phyloP scores from a whole-genome alignment of 1,140 invertebrate genomes.

The Lucilia cuprina region DNA sequence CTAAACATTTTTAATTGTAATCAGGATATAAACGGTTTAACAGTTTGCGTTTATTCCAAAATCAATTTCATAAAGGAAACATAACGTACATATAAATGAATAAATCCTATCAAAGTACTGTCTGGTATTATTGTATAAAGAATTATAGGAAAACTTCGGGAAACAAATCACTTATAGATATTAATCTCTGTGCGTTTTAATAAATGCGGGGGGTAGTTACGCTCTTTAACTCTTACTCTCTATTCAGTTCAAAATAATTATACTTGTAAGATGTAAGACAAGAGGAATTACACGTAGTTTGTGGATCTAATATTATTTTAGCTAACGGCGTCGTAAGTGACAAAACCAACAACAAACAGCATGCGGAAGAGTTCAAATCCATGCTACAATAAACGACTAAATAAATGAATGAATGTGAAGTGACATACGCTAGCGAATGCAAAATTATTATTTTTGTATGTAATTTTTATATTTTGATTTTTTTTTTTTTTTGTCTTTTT shows the following conservation, averaged over 20 bases:
- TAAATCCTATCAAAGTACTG: no score
- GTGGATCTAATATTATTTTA: not conserved
- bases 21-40: no score
- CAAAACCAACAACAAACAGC: slow-evolving; percentile 3
- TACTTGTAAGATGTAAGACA: not conserved
- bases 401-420: not conserved
- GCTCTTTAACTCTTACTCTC: not conserved
- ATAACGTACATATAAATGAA: no score
- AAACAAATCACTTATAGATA: not conserved
- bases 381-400: not conserved
- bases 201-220: not conserved
- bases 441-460: not conserved
- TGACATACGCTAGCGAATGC: not conserved
- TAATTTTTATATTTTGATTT: not conserved
- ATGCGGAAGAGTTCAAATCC: slow-evolving; percentile 29
- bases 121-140: not conserved
- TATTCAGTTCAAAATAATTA: not conserved
- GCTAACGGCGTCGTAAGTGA: not conserved
- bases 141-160: not conserved
- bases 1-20: no score
- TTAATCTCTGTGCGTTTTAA: not conserved
- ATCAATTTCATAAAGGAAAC: no score
- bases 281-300: not conserved
- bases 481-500: not conserved
- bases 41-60: no score